These are phyloP conservation scores for Pogoniulus pusillus DNA, from an alignment of 2,797 vertebrate species.

Conservation along the genomic window DNA sequence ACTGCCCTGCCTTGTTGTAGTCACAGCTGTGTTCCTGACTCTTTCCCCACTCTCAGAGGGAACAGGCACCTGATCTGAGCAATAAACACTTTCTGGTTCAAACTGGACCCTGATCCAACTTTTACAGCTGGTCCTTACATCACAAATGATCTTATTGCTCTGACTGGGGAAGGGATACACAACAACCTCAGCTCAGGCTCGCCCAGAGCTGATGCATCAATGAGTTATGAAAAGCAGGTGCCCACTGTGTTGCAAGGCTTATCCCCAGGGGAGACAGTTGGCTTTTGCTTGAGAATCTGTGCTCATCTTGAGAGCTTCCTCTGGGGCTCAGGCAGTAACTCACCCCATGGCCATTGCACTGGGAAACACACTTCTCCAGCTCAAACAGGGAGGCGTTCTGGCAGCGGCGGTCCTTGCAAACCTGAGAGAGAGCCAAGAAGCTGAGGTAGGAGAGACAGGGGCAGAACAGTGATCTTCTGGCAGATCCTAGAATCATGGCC, in stretches of 20 bases:
- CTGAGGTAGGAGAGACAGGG: neutral
- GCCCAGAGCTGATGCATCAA: neutral
- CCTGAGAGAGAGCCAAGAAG: conserved; percentile 70
- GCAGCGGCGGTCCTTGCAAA: conserved; percentile 89
- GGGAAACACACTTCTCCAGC: conserved; percentile 83
- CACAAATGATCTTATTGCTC: neutral
- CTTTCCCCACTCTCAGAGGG: neutral
- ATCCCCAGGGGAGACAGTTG: neutral
- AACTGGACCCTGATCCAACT: neutral
- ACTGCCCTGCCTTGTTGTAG: neutral
- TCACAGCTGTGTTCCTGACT: neutral
- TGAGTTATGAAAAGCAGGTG: neutral
- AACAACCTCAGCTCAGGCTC: neutral
- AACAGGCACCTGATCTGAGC: neutral
- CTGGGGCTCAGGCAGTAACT: neutral
- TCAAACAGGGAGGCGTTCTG: conserved; percentile 87
- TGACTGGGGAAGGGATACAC: fast-evolving
- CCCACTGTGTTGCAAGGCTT: fast-evolving
- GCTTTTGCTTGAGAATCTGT: neutral
- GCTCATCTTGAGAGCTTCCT: neutral
- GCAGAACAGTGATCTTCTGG: neutral
- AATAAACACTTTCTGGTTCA: neutral
- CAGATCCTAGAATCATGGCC: too few relatives aligned
- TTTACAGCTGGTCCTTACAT: neutral
- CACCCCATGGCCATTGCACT: conserved; percentile 88